Evolutionary conservation across 2,797 vertebrate genomes (phyloP).

Genomic region (Eulemur rubriventer): DNA sequence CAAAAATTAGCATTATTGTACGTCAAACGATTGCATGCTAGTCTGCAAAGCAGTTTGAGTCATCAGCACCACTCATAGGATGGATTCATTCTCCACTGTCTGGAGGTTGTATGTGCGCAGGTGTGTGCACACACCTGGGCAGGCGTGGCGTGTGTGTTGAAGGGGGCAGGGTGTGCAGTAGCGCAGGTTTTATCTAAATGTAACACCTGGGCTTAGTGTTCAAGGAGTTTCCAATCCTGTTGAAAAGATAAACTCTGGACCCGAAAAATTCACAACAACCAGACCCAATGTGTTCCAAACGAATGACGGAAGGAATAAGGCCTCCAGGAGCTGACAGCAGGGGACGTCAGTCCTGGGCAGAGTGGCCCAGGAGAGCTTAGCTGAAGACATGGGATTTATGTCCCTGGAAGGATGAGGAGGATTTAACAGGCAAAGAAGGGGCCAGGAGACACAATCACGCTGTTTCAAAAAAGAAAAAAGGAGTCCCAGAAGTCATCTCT

Average conservation of each 20-base stretch:
- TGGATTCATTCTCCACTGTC: neutral
- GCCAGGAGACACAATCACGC: neutral
- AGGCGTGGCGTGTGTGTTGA: neutral
- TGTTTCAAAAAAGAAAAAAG: neutral
- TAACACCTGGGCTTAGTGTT: neutral
- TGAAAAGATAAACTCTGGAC: neutral
- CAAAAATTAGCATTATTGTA: neutral
- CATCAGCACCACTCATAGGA: neutral
- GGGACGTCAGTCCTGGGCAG: neutral
- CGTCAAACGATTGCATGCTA: neutral
- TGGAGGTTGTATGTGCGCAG: neutral
- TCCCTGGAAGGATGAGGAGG: neutral
- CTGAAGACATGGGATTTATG: neutral
- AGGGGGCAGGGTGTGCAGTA: fast-evolving
- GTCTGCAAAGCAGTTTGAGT: neutral
- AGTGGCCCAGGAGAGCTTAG: neutral
- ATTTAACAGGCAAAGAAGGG: neutral
- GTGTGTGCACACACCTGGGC: neutral
- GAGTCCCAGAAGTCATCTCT: neutral
- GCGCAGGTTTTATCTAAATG: neutral
- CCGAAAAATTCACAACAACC: neutral
- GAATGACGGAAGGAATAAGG: neutral
- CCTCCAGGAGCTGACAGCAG: neutral
- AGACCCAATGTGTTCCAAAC: neutral
- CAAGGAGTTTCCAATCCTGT: neutral